phyloP scores from a whole-genome alignment of 2,888 invertebrate species.

The Andrena flavipes region DNA sequence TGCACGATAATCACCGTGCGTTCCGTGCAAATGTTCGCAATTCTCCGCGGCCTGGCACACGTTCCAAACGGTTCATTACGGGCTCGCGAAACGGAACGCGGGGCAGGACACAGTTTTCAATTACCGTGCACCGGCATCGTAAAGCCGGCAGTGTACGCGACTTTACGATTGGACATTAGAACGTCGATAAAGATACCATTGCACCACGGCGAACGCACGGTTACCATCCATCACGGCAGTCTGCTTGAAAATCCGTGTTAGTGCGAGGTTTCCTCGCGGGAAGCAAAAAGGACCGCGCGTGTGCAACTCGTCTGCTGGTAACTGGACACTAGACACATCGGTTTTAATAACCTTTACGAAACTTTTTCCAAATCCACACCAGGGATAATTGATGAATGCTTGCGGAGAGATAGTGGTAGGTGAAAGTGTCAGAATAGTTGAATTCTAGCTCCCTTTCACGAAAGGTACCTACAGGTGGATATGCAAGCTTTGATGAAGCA shows the following conservation, averaged over 20 bases:
- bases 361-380: too few relatives aligned
- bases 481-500: too few relatives aligned
- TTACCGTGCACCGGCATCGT: conserved; percentile 72
- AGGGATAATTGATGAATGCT: too few relatives aligned
- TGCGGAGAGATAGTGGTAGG: too few relatives aligned
- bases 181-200: conserved; percentile 60
- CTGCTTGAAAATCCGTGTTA: background rate
- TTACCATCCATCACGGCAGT: conserved; percentile 36
- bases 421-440: too few relatives aligned
- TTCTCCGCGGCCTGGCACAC: conserved; percentile 25
- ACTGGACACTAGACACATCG: background rate
- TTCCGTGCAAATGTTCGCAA: conserved; percentile 47
- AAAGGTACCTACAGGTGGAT: too few relatives aligned
- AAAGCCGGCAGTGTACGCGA: conserved; percentile 52
- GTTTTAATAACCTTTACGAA: background rate
- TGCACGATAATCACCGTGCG: conserved; percentile 46
- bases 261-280: background rate
- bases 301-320: background rate
- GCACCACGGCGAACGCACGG: conserved; percentile 14
- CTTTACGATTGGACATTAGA: conserved; percentile 64
- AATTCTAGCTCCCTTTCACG: too few relatives aligned
- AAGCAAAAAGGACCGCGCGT: background rate
- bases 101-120: conserved; percentile 71
- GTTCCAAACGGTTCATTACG: conserved; percentile 43
- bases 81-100: conserved; percentile 48